Base-by-base conservation (phyloP, 2,888 invertebrate species). In the Drosophila pseudotalamancana region DNA sequence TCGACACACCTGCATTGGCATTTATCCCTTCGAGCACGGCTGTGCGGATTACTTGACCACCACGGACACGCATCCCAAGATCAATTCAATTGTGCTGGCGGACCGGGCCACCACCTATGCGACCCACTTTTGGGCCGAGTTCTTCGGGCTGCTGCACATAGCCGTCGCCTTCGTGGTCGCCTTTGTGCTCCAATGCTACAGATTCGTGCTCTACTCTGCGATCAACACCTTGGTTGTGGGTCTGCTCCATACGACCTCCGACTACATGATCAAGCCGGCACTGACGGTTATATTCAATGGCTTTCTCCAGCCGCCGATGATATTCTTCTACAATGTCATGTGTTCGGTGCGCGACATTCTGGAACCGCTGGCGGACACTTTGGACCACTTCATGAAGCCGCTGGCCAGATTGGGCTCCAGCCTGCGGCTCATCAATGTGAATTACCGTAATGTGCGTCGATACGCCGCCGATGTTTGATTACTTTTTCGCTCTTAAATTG, bases 11-110 rank as follows among this genome's bases (percentile, higher is more conserved):
- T 79, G 82, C 78, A 93, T 94, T 6, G 94, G 95, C 66, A 92
- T 94, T 42, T 95, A 95, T 89, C 94, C 94, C 65, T 95, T 95
- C 73, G 95, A 95, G 84, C 94, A 94, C 78, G 94, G 94, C 42
- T 94, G 94, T 81, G 92, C 94, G 1, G 93, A 93, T 50, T 94
- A 94, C 79, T 93, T 93, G 68, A 92, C 92, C 66, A 95, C 94
- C 2, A 94, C 94, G 0, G 95, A 95, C 73, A 92, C 92, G 6
- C 93, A 93, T n/a, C 94, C 94, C 0, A 89, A 93, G 21, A 90
- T 94, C 8, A 79, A 90, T 11, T 92, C 94, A 0, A 94, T 94
- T 64, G 66, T 92, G 25, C 84, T 93, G 19, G 93, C 94, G 0
- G 93, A 94, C 67, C 93, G 92, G 74, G 93, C 94, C 0, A 94